These are phyloP conservation scores for Pseudonaja textilis DNA, from an alignment of 2,113 vertebrate species.

Conservation along the genomic window DNA sequence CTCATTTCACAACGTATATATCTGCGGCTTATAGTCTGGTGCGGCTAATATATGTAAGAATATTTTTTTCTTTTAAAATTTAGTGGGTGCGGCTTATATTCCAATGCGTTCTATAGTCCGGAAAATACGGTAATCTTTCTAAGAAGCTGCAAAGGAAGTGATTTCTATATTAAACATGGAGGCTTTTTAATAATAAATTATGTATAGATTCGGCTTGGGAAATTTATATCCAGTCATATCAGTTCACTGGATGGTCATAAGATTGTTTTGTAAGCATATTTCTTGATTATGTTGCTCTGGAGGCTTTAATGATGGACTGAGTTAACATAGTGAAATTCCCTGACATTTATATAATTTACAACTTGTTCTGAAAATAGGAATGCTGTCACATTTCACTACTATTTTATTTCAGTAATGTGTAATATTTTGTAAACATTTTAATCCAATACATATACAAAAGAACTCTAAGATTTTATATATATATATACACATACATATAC, in stretches of 20 bases:
- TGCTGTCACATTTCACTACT: not conserved
- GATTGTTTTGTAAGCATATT: not conserved
- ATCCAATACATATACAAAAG: not conserved
- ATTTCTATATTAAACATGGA: not conserved
- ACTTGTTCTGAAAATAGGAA: not conserved
- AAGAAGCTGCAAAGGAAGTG: not conserved
- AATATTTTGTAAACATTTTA: not conserved
- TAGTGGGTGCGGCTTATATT: too few species aligned
- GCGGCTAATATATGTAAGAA: too few species aligned
- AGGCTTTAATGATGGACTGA: not conserved
- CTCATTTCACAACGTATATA: too few species aligned
- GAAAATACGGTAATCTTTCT: not conserved
- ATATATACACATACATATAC: too few species aligned
- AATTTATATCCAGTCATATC: not conserved
- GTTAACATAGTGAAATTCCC: not conserved
- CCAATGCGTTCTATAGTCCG: too few species aligned
- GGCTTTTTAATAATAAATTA: not conserved
- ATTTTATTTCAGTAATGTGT: not conserved
- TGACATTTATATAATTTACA: not conserved
- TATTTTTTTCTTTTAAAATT: too few species aligned
- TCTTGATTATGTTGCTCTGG: not conserved
- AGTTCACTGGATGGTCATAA: not conserved
- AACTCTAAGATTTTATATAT: not conserved
- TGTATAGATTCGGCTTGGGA: not conserved
- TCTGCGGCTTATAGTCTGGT: too few species aligned